Conservation (phyloP, 2,797 vertebrate genomes). For the Hoplostethus mediterraneus region DNA sequence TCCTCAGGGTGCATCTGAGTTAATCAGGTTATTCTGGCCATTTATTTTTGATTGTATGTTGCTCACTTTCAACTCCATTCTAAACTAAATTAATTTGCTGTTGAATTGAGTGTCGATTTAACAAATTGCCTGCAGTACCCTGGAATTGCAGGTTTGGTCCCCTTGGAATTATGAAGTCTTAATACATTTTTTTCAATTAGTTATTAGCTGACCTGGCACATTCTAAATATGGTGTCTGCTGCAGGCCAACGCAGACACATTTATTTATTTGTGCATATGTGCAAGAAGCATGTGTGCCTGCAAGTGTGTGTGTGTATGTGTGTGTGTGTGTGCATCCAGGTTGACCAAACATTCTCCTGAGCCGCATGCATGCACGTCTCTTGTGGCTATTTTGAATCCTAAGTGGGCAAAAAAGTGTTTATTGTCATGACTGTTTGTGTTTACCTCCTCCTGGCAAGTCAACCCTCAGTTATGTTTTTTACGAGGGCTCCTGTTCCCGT, state of each 20-base stretch:
- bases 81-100: slow-evolving; percentile 40
- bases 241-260: slow-evolving; percentile 5
- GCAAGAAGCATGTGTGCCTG: slow-evolving; percentile 2
- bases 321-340: neutral
- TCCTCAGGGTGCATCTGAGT: slow-evolving; percentile 36
- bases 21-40: slow-evolving; percentile 38
- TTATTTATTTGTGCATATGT: slow-evolving; percentile 16
- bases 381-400: slow-evolving; percentile 6
- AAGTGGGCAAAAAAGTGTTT: neutral
- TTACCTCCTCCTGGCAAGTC: neutral
- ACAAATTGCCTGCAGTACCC: slow-evolving; percentile 40
- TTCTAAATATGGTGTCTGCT: slow-evolving; percentile 19
- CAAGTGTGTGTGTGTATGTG: neutral
- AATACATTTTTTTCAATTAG: slow-evolving; percentile 9
- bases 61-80: slow-evolving; percentile 54
- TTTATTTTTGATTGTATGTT: slow-evolving; percentile 50
- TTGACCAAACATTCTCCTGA: slow-evolving; percentile 21
- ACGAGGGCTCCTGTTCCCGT: neutral
- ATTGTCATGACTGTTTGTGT: slow-evolving; percentile 10
- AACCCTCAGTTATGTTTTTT: neutral
- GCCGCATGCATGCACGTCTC: slow-evolving; percentile 1
- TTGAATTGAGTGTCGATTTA: slow-evolving; percentile 50
- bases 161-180: neutral
- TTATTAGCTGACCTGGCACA: slow-evolving; percentile 20
- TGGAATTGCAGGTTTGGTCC: slow-evolving; percentile 24